Base-by-base conservation (phyloP, 2,113 vertebrate species). In the Rhombomys opimus region DNA sequence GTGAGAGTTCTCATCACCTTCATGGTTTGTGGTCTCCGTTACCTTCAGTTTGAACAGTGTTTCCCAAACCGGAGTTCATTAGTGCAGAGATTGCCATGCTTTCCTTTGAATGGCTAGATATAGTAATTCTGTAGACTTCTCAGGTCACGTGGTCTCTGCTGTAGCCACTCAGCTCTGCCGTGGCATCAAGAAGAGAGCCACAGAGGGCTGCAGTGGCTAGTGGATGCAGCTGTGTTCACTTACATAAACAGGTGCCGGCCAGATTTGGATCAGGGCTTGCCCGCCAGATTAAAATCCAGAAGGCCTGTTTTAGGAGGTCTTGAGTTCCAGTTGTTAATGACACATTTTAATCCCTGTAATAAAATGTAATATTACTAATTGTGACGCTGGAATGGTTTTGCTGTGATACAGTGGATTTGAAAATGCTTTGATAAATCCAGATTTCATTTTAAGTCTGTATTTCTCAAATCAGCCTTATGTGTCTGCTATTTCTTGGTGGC, bases 311-410 rank as follows among this genome's bases (percentile, higher is more conserved):
- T 7, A 25, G 32, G 18, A 61, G 50, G 20, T 52, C 61, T 67
- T 20, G n/a, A 75, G n/a, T 80, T 93, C 87, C 32, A 70, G 6
- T 61, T 77, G 46, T 95, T 57, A 89, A 76, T 75, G 84, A 57
- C 27, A 78, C 73, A 41, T 88, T 73, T 89, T 41, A 78, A 76
- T 80, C 87, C 89, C n/a, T 91, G 3, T 17, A 93, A 61, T 89
- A 89, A 86, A 85, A 95, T 52, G 82, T n/a, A 75, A 41, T 11
- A 54, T 65, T 85, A 41, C 81, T 63, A 63, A 25, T 17, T 41
- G 38, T 63, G 52, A 59, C 4, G 25, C 10, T 65, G 67, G 90
- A 73, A 92, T 46, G 12, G 30, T 59, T 41, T 77, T 52, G 11
- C 59, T 35, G 1, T 63, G 35, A 59, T 86, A 80, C 0, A 7